Base-by-base conservation (phyloP, 1,140 invertebrate genomes). In the Asobara japonica region DNA sequence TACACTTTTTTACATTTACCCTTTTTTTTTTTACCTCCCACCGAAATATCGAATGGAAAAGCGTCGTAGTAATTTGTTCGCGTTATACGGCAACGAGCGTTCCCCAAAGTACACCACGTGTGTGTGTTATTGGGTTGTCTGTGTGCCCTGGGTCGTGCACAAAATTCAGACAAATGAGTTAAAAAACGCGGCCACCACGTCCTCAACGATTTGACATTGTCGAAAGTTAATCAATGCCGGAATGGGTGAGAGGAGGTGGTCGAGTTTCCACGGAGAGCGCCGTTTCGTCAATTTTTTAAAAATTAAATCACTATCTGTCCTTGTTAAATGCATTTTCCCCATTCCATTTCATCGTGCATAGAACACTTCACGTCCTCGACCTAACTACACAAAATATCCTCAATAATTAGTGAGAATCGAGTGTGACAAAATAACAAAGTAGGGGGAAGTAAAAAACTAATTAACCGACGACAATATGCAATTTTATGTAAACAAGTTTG, bases 271-370 rank as follows among this genome's bases (percentile, higher is more conserved):
- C 41, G 41, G 7, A 45, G 38, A 71, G 77, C 77, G 82, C 80
- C 82, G 83, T 85, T 85, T 84, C 84, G 83, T 87, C 85, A 85
- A 87, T 87, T 87, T 87, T 86, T 86, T 81, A n/a, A 83, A 87
- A 87, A 87, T 87, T 86, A 86, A 87, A 87, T 87, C 84, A 87
- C 85, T 82, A 87, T 86, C 84, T 86, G 86, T 86, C 84, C 85
- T 87, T 86, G 86, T 87, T 87, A 86, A 85, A 86, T 84, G 83
- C 84, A 80, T 86, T 86, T 86, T 77, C 81, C 81, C 77, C n/a
- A n/a, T n/a, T n/a, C n/a, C n/a, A n/a, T n/a, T n/a, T n/a, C n/a
- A n/a, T n/a, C n/a, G n/a, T n/a, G n/a, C n/a, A n/a, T n/a, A n/a
- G n/a, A n/a, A n/a, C n/a, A n/a, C n/a, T n/a, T n/a, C n/a, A n/a